These are phyloP conservation scores for Cathartes aura DNA, from an alignment of 2,113 vertebrate genomes.

Conservation along the genomic window DNA sequence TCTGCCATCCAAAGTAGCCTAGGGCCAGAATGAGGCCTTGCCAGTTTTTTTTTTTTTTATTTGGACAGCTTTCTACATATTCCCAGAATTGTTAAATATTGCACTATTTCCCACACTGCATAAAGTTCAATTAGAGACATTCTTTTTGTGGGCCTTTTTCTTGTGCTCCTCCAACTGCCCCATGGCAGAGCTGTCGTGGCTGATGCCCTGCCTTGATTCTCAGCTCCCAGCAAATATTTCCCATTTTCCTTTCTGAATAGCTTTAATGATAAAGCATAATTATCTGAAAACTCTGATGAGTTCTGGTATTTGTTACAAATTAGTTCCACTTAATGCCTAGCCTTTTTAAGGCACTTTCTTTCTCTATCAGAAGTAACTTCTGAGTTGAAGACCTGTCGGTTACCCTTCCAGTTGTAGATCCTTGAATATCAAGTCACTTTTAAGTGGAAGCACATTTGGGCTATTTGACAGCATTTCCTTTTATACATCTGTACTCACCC, in stretches of 20 bases:
- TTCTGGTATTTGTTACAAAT: conserved; percentile 3
- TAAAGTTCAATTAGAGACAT: conserved; percentile 29
- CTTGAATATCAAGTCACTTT: neutral
- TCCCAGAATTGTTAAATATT: conserved; percentile 47
- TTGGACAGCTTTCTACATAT: conserved; percentile 22
- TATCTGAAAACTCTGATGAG: neutral
- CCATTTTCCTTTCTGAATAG: conserved; percentile 1
- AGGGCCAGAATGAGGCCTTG: neutral
- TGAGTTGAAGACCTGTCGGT: neutral
- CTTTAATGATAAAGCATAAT: conserved; percentile 4
- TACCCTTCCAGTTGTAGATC: neutral
- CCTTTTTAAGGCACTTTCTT: neutral
- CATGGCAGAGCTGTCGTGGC: neutral
- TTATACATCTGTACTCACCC: neutral
- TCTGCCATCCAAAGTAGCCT: neutral
- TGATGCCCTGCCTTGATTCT: neutral
- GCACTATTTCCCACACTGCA: neutral
- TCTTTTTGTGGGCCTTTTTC: neutral
- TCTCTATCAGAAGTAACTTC: neutral
- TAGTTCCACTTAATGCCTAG: neutral
- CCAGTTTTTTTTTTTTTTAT: neutral
- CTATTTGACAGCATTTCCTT: neutral
- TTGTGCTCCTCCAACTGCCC: conserved; percentile 12
- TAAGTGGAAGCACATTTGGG: neutral
- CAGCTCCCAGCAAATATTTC: neutral